Base-by-base conservation (phyloP, 2,888 invertebrate species). In the Aspidiotus destructor region DNA sequence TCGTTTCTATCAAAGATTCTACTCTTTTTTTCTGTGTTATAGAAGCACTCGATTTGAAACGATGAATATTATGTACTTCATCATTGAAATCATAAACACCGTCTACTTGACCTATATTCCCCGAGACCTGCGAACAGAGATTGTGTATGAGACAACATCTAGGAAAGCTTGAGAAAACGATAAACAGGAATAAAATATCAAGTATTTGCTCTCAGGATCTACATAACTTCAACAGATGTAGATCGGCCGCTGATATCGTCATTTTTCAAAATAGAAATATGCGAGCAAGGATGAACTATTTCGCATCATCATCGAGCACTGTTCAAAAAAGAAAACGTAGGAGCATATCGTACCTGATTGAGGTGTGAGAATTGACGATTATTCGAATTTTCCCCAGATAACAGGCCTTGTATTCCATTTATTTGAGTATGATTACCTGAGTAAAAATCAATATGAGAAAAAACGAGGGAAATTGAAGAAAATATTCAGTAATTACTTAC, bases 21-120 rank as follows among this genome's bases (percentile, higher is more conserved):
- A 28, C 28, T 28, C 5, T 28, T 28, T 28, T 28, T 28, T 28
- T 28, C 28, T 28, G 28, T 5, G 28, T 28, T 28, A 28, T 28
- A 28, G 5, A 28, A 28, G 28, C 28, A 28, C 28, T 28, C 5
- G 28, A 28, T 28, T 28, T 28, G 28, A 28, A 28, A 28, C 28
- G 28, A 28, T 28, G 5, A 28, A 3, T 28, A 28, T 28, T 41
- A 15, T 7, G 13, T 55, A 42, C 64, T 15, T 68, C 62, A 11
- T 63, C 70, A 0, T 86, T 86, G 0, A 86, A 85, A 74, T 87
- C 86, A 60, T 84, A 77, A 7, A 84, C 84, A 70, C 86, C 86
- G 75, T 87, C 86, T 70, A 86, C 73, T 73, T 82, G 82, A 72
- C 76, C 74, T 74, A 77, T 77, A 69, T 76, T 76, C 60, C 75